Conservation (phyloP, 2,888 invertebrate species). For the Spisula solida region DNA sequence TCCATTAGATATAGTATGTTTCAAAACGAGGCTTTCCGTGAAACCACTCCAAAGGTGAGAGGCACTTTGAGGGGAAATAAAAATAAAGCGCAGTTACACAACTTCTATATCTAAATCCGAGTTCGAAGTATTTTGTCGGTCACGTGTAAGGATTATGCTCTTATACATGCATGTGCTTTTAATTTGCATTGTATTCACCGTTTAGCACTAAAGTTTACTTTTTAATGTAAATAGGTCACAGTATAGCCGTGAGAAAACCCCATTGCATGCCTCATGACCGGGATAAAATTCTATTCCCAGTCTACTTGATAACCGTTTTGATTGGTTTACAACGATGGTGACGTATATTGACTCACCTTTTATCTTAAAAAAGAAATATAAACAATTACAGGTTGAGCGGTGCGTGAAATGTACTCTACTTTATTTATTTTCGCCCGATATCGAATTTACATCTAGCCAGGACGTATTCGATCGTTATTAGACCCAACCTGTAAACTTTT, state of each 20-base stretch:
- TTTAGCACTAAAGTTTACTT: not conserved
- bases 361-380: conserved; percentile 31
- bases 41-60: conserved; percentile 39
- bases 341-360: conserved; percentile 47
- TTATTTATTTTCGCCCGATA: not conserved
- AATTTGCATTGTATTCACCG: not conserved
- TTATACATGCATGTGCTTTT: not conserved
- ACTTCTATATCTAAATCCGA: not conserved
- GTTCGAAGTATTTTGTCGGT: not conserved
- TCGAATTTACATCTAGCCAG: not conserved
- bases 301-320: not conserved
- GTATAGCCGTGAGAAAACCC: conserved; percentile 35
- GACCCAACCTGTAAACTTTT: not conserved
- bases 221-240: not conserved
- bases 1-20: not conserved
- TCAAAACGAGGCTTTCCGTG: conserved; percentile 36
- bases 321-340: conserved; percentile 17
- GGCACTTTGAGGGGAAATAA: conserved; percentile 14
- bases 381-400: conserved; percentile 34
- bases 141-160: not conserved
- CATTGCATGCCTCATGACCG: conserved; percentile 26
- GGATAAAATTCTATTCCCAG: conserved; percentile 10
- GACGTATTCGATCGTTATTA: not conserved
- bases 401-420: not conserved
- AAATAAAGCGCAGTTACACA: not conserved